phyloP scores from a whole-genome alignment of 2,113 vertebrate species.

The Redunca redunca region DNA sequence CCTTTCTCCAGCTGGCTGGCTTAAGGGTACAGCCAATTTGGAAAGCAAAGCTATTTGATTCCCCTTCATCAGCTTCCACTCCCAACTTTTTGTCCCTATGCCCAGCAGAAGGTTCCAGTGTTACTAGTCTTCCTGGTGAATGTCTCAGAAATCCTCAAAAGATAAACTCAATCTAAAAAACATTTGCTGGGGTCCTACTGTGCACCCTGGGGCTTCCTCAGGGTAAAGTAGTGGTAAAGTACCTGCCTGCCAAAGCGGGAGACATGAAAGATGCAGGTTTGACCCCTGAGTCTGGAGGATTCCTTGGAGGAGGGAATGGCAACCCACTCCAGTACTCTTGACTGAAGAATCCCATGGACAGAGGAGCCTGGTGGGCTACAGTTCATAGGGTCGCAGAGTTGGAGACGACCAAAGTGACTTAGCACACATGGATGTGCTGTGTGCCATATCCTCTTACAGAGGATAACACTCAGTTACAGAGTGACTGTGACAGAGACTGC shows the following conservation, averaged over 20 bases:
- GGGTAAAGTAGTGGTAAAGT: not conserved
- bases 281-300: not conserved
- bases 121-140: not conserved
- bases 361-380: not conserved
- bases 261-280: not conserved
- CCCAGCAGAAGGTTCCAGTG: not conserved
- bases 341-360: not conserved
- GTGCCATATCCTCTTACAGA: not conserved
- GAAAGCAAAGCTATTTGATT: not conserved
- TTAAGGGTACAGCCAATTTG: not conserved
- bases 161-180: not conserved
- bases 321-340: not conserved
- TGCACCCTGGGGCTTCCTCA: not conserved
- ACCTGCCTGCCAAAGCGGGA: not conserved
- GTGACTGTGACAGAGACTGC: not conserved
- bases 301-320: not conserved
- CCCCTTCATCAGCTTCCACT: not conserved
- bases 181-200: not conserved
- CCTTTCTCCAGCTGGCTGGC: not conserved
- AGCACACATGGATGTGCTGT: not conserved
- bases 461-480: not conserved
- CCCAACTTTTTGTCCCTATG: not conserved
- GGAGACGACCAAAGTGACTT: not conserved
- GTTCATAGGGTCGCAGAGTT: not conserved
- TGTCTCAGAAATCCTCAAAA: not conserved